Percentiles rank a stretch among this genome's conserved stretches.
These are phyloP conservation scores for Chorisops tibialis DNA, from an alignment of 2,888 invertebrate species.

Conservation along the genomic window DNA sequence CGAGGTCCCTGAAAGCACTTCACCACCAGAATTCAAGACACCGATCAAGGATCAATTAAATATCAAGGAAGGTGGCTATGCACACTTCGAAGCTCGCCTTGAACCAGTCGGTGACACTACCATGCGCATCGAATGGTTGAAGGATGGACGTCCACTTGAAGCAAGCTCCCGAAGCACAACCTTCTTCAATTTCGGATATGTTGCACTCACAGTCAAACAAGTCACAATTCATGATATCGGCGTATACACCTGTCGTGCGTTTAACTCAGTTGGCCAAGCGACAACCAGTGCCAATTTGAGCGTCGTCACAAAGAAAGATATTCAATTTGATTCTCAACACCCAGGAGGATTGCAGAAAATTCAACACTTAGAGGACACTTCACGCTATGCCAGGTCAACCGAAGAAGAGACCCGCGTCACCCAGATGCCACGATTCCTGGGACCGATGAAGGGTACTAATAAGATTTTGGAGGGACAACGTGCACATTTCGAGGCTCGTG, in stretches of 20 bases:
- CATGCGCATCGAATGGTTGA: conserved; percentile 87
- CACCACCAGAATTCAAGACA: conserved; percentile 82
- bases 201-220: conserved; percentile 88
- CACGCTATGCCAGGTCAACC: conserved; percentile 64
- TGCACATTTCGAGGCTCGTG: conserved; percentile 91
- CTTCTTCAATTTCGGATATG: conserved; percentile 93
- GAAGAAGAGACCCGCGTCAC: conserved; percentile 73
- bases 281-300: conserved; percentile 76
- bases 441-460: conserved; percentile 87
- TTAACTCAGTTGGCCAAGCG: conserved; percentile 82
- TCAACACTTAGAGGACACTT: conserved; percentile 81
- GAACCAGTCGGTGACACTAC: conserved; percentile 91
- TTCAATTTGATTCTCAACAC: conserved; percentile 86
- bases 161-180: conserved; percentile 90
- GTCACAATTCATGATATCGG: conserved; percentile 88
- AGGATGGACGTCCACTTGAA: conserved; percentile 86
- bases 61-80: conserved; percentile 88
- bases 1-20: conserved; percentile 74
- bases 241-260: conserved; percentile 83
- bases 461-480: conserved; percentile 90
- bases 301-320: conserved; percentile 80
- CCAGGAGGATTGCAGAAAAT: conserved; percentile 90
- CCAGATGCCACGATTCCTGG: conserved; percentile 82
- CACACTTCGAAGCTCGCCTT: conserved; percentile 92
- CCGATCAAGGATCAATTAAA: conserved; percentile 84